phyloP scores from a whole-genome alignment of 2,797 vertebrate genomes.

The Thaleichthys pacificus region DNA sequence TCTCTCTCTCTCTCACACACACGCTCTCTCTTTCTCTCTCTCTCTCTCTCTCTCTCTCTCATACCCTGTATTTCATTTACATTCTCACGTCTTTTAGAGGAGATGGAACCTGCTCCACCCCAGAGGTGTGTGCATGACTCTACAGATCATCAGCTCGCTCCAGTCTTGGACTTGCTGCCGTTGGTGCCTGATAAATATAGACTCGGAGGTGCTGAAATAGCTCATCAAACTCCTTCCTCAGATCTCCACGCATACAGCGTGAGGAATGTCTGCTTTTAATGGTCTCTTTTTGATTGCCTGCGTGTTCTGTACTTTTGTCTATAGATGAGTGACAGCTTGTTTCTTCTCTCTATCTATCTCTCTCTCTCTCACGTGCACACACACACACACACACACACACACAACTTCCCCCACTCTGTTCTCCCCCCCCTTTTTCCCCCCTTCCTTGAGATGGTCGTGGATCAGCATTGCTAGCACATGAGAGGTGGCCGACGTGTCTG shows the following conservation, averaged over 20 bases:
- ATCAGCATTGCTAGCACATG: slow-evolving; percentile 34
- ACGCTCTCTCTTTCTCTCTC: slow-evolving; percentile 31
- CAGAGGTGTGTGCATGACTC: slow-evolving; percentile 37
- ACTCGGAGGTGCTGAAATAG: slow-evolving; percentile 29
- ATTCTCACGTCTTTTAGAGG: slow-evolving; percentile 24
- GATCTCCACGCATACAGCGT: slow-evolving; percentile 19
- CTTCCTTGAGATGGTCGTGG: slow-evolving; percentile 23
- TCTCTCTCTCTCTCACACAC: background rate
- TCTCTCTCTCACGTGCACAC: slow-evolving; percentile 25
- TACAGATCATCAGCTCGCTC: background rate
- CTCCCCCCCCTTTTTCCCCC: slow-evolving; percentile 5
- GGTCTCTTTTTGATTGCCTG: slow-evolving; percentile 35
- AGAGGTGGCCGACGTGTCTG: slow-evolving; percentile 23
- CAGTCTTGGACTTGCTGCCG: slow-evolving; percentile 22
- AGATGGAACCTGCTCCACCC: slow-evolving; percentile 40
- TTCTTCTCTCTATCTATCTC: slow-evolving; percentile 17
- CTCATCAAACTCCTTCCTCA: slow-evolving; percentile 14
- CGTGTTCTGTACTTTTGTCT: slow-evolving; percentile 30
- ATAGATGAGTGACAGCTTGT: slow-evolving; percentile 55
- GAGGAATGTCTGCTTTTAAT: slow-evolving; percentile 38
- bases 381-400: background rate
- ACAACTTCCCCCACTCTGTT: background rate
- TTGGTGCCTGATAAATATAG: slow-evolving; percentile 58
- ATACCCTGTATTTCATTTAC: background rate
- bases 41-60: background rate